Percentiles rank a stretch among this genome's conserved stretches.
Conservation (phyloP, 2,888 invertebrate species). For the Drosophila merina region DNA sequence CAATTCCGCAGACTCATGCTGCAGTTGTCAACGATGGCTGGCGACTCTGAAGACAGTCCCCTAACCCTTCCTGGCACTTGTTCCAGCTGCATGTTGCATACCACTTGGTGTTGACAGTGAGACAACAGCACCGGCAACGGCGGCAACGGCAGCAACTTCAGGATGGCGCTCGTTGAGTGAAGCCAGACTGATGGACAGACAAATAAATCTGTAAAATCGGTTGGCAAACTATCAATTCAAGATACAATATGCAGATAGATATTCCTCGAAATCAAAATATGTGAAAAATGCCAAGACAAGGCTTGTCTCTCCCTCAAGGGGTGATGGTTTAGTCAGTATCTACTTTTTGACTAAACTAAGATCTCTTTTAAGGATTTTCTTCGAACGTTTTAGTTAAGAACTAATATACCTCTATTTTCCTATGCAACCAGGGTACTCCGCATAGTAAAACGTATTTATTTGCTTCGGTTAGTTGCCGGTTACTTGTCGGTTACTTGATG, state of each 20-base stretch:
- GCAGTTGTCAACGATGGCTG: conserved; percentile 72
- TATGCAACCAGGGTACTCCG: conserved; percentile 10
- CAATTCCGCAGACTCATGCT: conserved; percentile 74
- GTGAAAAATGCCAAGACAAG: not conserved
- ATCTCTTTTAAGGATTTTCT: no score
- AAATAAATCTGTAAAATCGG: conserved; percentile 40
- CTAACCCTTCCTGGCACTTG: not conserved
- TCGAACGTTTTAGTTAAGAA: not conserved
- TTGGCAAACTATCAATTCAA: conserved; percentile 24
- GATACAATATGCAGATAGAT: not conserved
- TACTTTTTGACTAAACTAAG: no score
- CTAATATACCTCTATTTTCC: not conserved
- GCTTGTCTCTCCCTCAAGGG: no score
- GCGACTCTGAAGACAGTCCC: conserved; percentile 58
- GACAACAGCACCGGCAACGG: conserved; percentile 45
- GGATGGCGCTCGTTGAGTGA: conserved; percentile 71
- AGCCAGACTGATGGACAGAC: conserved; percentile 44
- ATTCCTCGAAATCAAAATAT: not conserved
- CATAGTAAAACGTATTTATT: conserved; percentile 19
- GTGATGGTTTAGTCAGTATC: no score
- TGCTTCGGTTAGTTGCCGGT: conserved; percentile 28
- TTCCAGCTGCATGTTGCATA: conserved; percentile 65
- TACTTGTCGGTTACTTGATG: conserved; percentile 54
- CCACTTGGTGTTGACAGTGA: conserved; percentile 71
- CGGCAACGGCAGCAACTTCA: conserved; percentile 43